Base-by-base conservation (phyloP, 2,113 vertebrate genomes). In the Pelmatolapia mariae region DNA sequence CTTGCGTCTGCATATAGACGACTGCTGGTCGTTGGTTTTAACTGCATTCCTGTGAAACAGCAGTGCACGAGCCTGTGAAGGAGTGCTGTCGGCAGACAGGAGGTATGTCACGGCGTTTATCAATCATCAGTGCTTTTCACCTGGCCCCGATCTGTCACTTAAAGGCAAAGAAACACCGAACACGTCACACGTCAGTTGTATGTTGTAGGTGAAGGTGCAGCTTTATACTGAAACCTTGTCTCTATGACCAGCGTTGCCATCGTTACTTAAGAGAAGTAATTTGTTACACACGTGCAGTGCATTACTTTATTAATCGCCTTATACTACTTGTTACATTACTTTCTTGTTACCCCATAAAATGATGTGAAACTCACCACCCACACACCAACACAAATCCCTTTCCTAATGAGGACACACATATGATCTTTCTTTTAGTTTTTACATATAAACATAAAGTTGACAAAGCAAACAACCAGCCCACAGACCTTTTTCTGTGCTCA, bases 101-200 rank as follows among this genome's bases (percentile, higher is more conserved):
- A 88, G 90, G 87, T 87, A 80, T 91, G 91, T 92, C 86, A 24
- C 82, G 26, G 50, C 16, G 7, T 88, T 61, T 26, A 53, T 93
- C 92, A 80, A 8, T 93, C 91, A 84, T 83, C 88, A 1, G 73
- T 43, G 38, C 79, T 22, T 79, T 19, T 59, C 80, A 80, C 71
- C 84, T 19, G 81, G 50, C 80, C 79, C 8, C n/a, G 40, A 85
- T 87, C 83, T 88, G 89, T 87, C 88, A 87, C 81, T 59, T 24
- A 10, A 15, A 76, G 38, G 10, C 73, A 56, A 59, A 57, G 5
- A 19, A 38, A 57, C 12, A 36, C 63, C 16, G 43, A 82, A 57
- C 18, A 24, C 2, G 33, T 76, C 59, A 43, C 26, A n/a, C n/a
- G n/a, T n/a, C n/a, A 57, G 53, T 16, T 57, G 22, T 4, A 40